Percentiles rank a stretch among this genome's conserved stretches.
These are phyloP conservation scores for Porites rus DNA, from an alignment of 92 coral and sea anemone genomes.

Conservation along the genomic window DNA sequence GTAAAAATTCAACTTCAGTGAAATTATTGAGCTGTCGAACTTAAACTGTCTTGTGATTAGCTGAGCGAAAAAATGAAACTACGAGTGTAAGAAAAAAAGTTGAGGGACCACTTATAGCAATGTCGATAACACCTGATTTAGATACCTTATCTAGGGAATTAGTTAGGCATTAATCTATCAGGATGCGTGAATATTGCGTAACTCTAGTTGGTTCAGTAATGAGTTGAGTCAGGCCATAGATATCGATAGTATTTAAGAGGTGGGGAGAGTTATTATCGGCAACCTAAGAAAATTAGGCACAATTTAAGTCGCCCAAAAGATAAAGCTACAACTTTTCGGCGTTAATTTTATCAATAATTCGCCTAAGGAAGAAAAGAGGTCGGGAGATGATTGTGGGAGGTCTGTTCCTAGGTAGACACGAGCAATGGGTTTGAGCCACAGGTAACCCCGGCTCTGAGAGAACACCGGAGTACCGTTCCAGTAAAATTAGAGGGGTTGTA, in stretches of 20 bases:
- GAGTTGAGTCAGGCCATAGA: constrained; percentile 67
- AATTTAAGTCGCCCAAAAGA: constrained; percentile 69
- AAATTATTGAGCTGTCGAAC: constrained; percentile 16
- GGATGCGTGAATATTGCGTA: constrained; percentile 60
- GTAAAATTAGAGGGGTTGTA: no score
- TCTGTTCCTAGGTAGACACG: constrained; percentile 77
- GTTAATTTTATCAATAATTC: constrained; percentile 60
- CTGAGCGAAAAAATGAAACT: constrained; percentile 33
- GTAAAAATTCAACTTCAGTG: no score
- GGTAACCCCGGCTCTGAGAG: no score
- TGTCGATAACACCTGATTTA: constrained; percentile 59
- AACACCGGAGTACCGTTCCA: no score
- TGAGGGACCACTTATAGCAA: constrained; percentile 69
- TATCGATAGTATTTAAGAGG: constrained; percentile 63
- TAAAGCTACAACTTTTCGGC: constrained; percentile 54
- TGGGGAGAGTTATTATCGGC: constrained; percentile 40
- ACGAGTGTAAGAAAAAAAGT: constrained; percentile 60
- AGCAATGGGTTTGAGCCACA: constrained; percentile 59
- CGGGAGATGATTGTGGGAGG: constrained; percentile 63
- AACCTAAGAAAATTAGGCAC: constrained; percentile 18
- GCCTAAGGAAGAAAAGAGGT: constrained; percentile 49
- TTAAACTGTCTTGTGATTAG: constrained; percentile 3
- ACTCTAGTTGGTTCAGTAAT: constrained; percentile 78
- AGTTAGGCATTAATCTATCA: constrained; percentile 73
- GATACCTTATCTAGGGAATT: constrained; percentile 60